These are phyloP conservation scores for Chymomyza costata DNA, from an alignment of 1,140 invertebrate species.

Conservation along the genomic window DNA sequence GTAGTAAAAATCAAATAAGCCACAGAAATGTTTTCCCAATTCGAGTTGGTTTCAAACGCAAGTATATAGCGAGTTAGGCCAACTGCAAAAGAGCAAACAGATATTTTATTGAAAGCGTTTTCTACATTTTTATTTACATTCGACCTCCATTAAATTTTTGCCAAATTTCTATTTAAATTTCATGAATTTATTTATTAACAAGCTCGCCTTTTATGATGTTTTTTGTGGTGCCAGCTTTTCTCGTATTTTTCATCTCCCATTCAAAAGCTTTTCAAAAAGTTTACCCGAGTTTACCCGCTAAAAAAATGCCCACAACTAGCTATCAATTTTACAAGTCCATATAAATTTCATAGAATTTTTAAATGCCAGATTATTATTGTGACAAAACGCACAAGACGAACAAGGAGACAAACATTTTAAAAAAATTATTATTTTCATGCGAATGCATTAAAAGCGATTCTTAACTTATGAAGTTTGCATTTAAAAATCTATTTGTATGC, in stretches of 20 bases:
- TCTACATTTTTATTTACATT: no score
- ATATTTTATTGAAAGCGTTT: neutral
- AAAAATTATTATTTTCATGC: no score
- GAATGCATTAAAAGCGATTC: no score
- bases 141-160: neutral
- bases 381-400: neutral
- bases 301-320: neutral
- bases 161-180: neutral
- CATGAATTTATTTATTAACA: constrained; percentile 12
- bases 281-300: constrained; percentile 16
- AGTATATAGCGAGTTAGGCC: no score
- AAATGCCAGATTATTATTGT: constrained; percentile 15
- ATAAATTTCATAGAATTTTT: constrained; percentile 23
- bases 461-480: no score
- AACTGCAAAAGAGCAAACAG: neutral
- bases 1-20: neutral
- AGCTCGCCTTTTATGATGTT: constrained; percentile 7
- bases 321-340: neutral
- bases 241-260: no score
- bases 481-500: no score
- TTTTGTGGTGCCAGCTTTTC: no score
- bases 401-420: constrained; percentile 7
- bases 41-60: no score
- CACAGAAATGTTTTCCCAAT: neutral
- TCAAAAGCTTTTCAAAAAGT: constrained; percentile 1